Evolutionary conservation across 2,113 vertebrate species (phyloP).

Genomic region (Xiphias gladius): DNA sequence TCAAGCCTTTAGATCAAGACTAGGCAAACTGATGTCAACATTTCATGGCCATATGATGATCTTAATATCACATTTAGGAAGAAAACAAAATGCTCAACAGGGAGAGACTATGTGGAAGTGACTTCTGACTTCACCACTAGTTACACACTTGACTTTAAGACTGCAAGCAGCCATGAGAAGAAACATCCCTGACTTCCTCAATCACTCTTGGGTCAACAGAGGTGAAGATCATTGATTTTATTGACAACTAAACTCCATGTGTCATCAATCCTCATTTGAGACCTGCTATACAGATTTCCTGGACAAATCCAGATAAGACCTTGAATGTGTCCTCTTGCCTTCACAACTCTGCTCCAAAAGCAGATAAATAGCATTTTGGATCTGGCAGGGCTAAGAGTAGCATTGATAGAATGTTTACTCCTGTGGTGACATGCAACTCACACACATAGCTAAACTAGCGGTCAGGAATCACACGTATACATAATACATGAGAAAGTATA

Average conservation of each 20-base stretch:
- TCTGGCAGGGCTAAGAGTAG: neutral
- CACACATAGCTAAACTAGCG: conserved; percentile 15
- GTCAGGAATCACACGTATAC: conserved; percentile 57
- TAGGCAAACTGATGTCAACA: too few relatives aligned
- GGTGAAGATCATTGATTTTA: conserved; percentile 42
- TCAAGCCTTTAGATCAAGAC: neutral
- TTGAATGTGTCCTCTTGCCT: conserved; percentile 9
- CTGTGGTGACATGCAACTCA: conserved; percentile 20
- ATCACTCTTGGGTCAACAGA: conserved; percentile 22
- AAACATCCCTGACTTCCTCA: conserved; percentile 25
- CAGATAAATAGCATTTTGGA: neutral
- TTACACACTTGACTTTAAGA: neutral
- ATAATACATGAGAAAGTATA: conserved; percentile 78
- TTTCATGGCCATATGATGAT: neutral
- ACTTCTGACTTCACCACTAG: neutral
- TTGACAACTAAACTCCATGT: conserved; percentile 10
- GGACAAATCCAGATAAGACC: conserved; percentile 37
- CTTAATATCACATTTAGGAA: neutral
- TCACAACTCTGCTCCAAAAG: neutral
- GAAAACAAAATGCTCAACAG: neutral
- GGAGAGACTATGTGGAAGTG: neutral
- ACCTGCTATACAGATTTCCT: conserved; percentile 14
- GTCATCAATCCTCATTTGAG: conserved; percentile 51
- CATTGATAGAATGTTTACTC: neutral
- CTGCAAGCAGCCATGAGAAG: neutral